These are phyloP conservation scores for Lytechinus variegatus DNA, from an alignment of 35 echinoderm and acorn worm species.

Conservation along the genomic window DNA sequence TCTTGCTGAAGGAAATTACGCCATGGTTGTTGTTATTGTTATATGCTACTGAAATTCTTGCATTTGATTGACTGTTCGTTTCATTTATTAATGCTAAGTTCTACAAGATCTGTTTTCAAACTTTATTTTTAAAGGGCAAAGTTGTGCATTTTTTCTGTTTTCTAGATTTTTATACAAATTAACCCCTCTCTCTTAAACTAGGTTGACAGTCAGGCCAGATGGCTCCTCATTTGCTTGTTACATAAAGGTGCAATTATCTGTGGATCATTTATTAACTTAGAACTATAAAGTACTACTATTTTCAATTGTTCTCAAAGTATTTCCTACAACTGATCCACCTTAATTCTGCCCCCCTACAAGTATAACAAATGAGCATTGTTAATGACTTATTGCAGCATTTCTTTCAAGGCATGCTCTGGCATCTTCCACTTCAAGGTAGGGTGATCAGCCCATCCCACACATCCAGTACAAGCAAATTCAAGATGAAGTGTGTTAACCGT, in stretches of 20 bases:
- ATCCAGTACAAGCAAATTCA: background rate
- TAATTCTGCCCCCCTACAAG: background rate
- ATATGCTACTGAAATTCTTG: too few species aligned
- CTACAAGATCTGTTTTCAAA: background rate
- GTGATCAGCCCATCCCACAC: background rate
- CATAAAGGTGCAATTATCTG: background rate
- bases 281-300: background rate
- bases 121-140: background rate
- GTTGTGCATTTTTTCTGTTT: background rate
- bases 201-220: background rate
- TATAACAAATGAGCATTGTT: background rate
- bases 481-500: background rate
- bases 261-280: background rate
- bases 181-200: background rate
- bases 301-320: background rate
- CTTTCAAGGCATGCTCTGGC: background rate
- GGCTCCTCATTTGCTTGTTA: background rate
- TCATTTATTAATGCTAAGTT: too few species aligned
- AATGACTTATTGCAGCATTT: background rate
- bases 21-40: too few species aligned
- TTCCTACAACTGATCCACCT: background rate
- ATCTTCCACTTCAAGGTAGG: background rate
- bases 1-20: too few species aligned
- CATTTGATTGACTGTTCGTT: too few species aligned
- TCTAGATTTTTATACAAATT: too few species aligned